A percentile compares a stretch with the other conserved stretches of the same genome.
phyloP scores from a whole-genome alignment of 2,797 vertebrate species.

The Amazonetta brasiliensis region DNA sequence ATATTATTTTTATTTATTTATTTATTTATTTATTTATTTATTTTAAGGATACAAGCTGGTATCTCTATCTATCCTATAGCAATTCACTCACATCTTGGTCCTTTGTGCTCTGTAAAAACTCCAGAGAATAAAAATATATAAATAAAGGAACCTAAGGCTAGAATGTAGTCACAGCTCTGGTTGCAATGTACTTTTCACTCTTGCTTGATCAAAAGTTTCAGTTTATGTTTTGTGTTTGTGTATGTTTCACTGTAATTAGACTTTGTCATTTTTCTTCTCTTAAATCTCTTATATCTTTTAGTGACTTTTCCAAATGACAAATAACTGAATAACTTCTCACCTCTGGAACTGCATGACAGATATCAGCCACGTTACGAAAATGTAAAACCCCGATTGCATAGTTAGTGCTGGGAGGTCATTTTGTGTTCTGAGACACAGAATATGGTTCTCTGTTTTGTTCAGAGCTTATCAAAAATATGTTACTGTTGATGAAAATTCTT shows the following conservation, averaged over 20 bases:
- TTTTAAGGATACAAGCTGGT: not conserved
- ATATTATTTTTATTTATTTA: not conserved
- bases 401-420: slow-evolving; percentile 9
- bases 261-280: slow-evolving; percentile 38
- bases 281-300: slow-evolving; percentile 39
- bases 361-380: not conserved
- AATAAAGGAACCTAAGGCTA: not conserved
- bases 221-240: slow-evolving; percentile 21
- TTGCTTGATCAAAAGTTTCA: slow-evolving; percentile 35
- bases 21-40: not conserved
- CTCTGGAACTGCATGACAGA: not conserved
- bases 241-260: slow-evolving; percentile 62
- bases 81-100: not conserved
- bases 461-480: not conserved
- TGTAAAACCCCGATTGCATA: slow-evolving; percentile 11
- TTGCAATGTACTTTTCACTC: slow-evolving; percentile 32
- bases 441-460: not conserved
- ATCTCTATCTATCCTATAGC: not conserved
- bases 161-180: not conserved
- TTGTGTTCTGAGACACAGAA: not conserved
- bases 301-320: slow-evolving; percentile 40
- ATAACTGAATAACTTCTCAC: slow-evolving; percentile 53
- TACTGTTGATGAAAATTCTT: not conserved
- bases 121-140: not conserved
- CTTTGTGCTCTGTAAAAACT: not conserved